phyloP scores from a whole-genome alignment of 2,797 vertebrate species.

The Sebastes kiyomatsui region DNA sequence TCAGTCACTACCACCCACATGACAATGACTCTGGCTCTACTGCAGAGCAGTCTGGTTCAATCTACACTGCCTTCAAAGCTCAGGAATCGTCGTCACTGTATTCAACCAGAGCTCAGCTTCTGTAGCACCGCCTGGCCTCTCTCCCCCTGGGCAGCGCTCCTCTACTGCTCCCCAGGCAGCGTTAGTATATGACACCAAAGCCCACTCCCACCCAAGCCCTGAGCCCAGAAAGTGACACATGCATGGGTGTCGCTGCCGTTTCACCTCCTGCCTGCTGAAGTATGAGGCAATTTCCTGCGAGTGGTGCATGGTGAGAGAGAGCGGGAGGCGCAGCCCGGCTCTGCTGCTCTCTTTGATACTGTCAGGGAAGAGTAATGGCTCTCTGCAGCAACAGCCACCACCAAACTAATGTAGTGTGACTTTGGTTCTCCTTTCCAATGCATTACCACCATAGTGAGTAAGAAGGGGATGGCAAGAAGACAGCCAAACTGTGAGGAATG shows the following conservation, averaged over 20 bases:
- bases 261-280: slow-evolving; percentile 86
- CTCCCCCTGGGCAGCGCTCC: slow-evolving; percentile 53
- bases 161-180: slow-evolving; percentile 72
- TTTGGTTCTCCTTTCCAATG: slow-evolving; percentile 82
- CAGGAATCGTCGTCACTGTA: slow-evolving; percentile 15
- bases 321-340: slow-evolving; percentile 60
- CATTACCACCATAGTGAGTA: slow-evolving; percentile 76
- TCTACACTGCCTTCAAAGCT: neutral
- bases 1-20: neutral
- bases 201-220: slow-evolving; percentile 79
- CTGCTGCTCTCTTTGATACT: slow-evolving; percentile 83
- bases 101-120: slow-evolving; percentile 24
- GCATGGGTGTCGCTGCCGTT: slow-evolving; percentile 81
- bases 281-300: slow-evolving; percentile 88
- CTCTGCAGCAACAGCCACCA: slow-evolving; percentile 79
- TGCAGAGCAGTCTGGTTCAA: neutral
- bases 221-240: slow-evolving; percentile 83
- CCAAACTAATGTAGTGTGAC: slow-evolving; percentile 86
- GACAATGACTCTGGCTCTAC: neutral
- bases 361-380: slow-evolving; percentile 87
- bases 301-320: slow-evolving; percentile 75
- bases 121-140: slow-evolving; percentile 32
- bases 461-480: slow-evolving; percentile 63
- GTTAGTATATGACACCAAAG: slow-evolving; percentile 76
- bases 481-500: slow-evolving; percentile 50